Conservation (phyloP, 2,888 invertebrate genomes). For the Panzeria rudis region DNA sequence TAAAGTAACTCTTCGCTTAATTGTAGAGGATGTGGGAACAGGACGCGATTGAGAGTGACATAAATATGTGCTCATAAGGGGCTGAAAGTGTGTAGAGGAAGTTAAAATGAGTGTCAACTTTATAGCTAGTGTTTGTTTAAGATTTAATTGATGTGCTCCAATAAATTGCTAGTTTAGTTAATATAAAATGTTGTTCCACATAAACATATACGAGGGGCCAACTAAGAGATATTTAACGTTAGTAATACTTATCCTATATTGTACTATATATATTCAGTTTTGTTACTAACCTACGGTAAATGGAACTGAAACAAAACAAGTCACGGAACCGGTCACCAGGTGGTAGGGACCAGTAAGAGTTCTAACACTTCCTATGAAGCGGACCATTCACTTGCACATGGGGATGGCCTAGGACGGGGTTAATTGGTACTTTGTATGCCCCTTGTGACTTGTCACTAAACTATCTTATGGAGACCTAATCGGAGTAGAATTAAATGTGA, state of each 20-base stretch:
- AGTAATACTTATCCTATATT: no score
- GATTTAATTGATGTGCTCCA: conserved; percentile 64
- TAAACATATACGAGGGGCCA: background rate
- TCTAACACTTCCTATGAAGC: no score
- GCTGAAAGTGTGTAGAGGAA: background rate
- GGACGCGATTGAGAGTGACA: background rate
- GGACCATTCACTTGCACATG: no score
- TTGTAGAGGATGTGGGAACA: background rate
- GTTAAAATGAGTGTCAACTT: conserved; percentile 34
- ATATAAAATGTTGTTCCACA: conserved; percentile 13
- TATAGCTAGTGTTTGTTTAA: conserved; percentile 40
- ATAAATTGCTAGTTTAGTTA: conserved; percentile 58
- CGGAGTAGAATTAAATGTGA: no score
- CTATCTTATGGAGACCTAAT: no score
- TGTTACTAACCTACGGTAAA: no score
- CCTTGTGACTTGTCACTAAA: no score
- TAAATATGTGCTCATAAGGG: background rate
- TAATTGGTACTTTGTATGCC: no score
- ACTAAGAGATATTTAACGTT: background rate
- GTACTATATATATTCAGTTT: background rate
- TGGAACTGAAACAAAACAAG: no score
- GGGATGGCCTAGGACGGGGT: no score
- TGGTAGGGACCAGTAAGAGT: no score
- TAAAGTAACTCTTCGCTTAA: conserved; percentile 38
- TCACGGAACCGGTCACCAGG: no score